phyloP scores from a whole-genome alignment of 2,113 vertebrate species.

The Misgurnus anguillicaudatus region DNA sequence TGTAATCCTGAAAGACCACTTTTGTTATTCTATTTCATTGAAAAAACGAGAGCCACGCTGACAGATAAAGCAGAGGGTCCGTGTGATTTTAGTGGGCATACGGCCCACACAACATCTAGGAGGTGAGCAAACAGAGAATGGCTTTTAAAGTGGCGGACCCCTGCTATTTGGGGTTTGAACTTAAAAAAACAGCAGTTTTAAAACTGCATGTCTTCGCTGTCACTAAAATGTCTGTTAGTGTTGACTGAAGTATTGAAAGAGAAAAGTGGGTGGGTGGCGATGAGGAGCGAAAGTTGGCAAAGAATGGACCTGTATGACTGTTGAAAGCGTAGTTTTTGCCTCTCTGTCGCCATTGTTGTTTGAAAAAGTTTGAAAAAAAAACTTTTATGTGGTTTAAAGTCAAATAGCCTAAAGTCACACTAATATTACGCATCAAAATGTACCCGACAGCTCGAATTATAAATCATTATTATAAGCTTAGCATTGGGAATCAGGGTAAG shows the following conservation, averaged over 20 bases:
- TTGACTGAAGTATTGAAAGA: slow-evolving; percentile 6
- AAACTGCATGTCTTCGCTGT: slow-evolving; percentile 1
- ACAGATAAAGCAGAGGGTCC: slow-evolving; percentile 33
- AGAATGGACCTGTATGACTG: not conserved
- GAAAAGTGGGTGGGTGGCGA: not conserved
- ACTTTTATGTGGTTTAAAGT: no score
- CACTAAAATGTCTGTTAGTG: slow-evolving; percentile 2
- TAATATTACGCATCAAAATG: no score
- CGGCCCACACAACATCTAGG: slow-evolving; percentile 37
- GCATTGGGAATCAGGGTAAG: no score
- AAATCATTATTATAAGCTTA: no score
- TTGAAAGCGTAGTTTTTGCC: not conserved
- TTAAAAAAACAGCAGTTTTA: not conserved
- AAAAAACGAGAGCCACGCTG: not conserved
- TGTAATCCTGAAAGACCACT: slow-evolving; percentile 50
- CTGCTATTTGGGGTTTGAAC: slow-evolving; percentile 21
- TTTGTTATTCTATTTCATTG: slow-evolving; percentile 46
- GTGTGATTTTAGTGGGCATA: slow-evolving; percentile 39
- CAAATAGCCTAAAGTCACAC: no score
- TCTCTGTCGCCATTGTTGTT: no score
- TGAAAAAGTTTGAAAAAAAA: no score
- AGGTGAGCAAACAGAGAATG: slow-evolving; percentile 26
- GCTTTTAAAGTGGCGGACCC: not conserved
- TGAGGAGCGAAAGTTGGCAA: not conserved
- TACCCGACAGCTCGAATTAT: no score